These are phyloP conservation scores for Vandiemenella viatica DNA, from an alignment of 2,888 invertebrate species.

Conservation along the genomic window DNA sequence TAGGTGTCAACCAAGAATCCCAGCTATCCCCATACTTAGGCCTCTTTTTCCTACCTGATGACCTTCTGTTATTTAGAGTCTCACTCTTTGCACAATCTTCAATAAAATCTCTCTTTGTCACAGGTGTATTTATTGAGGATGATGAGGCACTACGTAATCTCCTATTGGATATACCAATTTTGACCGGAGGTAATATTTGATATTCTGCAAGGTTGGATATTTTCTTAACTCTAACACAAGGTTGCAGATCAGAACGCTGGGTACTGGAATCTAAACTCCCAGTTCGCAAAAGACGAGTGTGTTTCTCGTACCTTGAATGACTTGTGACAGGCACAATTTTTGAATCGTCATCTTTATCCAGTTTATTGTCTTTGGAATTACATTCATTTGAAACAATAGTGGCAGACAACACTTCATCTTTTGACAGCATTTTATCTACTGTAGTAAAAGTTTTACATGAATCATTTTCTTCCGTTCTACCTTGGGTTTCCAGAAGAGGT, in stretches of 20 bases:
- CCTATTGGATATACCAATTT: slow-evolving; percentile 4
- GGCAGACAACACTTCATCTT: neutral
- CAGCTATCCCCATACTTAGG: slow-evolving; percentile 1
- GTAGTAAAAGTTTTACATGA: neutral
- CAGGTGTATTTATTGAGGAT: slow-evolving; percentile 2
- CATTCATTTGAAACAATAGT: neutral
- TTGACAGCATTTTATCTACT: neutral
- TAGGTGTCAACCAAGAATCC: slow-evolving; percentile 7
- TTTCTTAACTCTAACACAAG: slow-evolving; percentile 10
- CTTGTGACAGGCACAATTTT: neutral
- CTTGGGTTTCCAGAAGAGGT: too few species aligned
- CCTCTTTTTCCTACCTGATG: neutral
- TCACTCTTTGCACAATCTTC: neutral
- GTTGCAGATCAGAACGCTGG: slow-evolving; percentile 7
- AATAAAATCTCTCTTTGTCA: neutral
- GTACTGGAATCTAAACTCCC: slow-evolving; percentile 6
- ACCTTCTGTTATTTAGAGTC: slow-evolving; percentile 2
- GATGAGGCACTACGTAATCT: slow-evolving; percentile 13
- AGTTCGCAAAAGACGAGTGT: slow-evolving; percentile 1
- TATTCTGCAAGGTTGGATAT: slow-evolving; percentile 6
- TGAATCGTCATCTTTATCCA: neutral
- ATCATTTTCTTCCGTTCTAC: slow-evolving; percentile 1
- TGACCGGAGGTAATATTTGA: neutral
- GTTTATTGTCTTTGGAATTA: neutral
- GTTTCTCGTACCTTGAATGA: neutral